A percentile compares a stretch with the other conserved stretches of the same genome.
Conservation (phyloP, 2,113 vertebrate genomes). For the Megaceryle maxima region DNA sequence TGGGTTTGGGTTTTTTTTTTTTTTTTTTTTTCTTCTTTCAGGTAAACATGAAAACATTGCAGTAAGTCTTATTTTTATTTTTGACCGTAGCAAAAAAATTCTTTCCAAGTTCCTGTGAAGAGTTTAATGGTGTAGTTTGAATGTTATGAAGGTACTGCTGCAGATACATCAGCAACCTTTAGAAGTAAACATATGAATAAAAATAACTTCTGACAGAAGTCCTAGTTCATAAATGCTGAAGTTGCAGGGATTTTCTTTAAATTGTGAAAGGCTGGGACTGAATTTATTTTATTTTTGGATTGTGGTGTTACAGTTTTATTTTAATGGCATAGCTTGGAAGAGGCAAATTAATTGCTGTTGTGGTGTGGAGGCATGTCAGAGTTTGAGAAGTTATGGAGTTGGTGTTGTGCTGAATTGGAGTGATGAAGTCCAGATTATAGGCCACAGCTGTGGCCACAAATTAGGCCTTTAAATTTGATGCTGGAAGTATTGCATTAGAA, state of each 20-base stretch:
- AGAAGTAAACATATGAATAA: background rate
- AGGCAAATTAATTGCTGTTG: constrained; percentile 62
- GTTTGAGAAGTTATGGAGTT: constrained; percentile 17
- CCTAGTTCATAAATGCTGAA: background rate
- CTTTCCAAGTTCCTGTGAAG: background rate
- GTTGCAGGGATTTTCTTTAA: background rate
- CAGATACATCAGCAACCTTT: background rate
- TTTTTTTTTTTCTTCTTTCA: background rate
- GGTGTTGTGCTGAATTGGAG: constrained; percentile 53
- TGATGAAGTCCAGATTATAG: constrained; percentile 62
- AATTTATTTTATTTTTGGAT: background rate
- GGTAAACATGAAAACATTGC: background rate
- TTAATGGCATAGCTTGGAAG: constrained; percentile 39
- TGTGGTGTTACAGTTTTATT: constrained; percentile 28
- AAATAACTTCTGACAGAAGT: background rate
- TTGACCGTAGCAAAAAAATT: background rate
- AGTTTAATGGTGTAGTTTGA: background rate
- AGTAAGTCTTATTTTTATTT: background rate
- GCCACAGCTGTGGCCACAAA: constrained; percentile 56
- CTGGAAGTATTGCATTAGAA: constrained; percentile 50
- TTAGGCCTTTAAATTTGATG: constrained; percentile 69
- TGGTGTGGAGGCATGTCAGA: constrained; percentile 19
- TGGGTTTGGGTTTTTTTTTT: background rate
- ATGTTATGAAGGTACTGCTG: background rate
- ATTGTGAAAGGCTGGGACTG: background rate